phyloP scores from a whole-genome alignment of 35 echinoderm and acorn worm species.

The Ophioderma brevispina region DNA sequence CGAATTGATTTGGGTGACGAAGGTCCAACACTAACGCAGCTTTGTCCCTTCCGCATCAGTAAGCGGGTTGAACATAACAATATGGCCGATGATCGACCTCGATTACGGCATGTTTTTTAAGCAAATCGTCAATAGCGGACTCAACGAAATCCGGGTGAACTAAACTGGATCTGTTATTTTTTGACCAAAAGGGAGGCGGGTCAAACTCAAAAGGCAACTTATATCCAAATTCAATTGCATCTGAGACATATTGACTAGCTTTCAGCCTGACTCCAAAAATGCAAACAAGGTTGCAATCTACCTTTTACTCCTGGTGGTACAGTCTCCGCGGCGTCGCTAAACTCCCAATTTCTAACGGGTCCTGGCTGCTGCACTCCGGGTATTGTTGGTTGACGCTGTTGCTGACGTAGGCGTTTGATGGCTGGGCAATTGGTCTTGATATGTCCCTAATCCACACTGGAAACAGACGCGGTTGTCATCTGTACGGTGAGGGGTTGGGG shows the following conservation, averaged over 20 bases:
- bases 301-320: conserved; percentile 36
- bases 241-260: neutral
- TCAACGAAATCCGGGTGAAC: neutral
- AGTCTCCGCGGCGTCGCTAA: neutral
- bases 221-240: neutral
- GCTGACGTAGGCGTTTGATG: neutral
- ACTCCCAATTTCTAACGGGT: conserved; percentile 31
- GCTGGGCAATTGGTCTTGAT: conserved; percentile 12
- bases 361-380: neutral
- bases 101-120: neutral
- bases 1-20: conserved; percentile 35
- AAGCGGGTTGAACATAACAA: conserved; percentile 35
- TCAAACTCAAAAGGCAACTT: conserved; percentile 15
- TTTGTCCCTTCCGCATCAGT: conserved; percentile 38
- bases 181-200: neutral
- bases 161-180: conserved; percentile 26
- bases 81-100: neutral
- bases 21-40: conserved; percentile 27
- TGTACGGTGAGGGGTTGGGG: too few species aligned
- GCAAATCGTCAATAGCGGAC: conserved; percentile 6
- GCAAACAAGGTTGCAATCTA: conserved; percentile 32
- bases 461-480: conserved; percentile 39
- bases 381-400: neutral
- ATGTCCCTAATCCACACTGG: conserved; percentile 28
- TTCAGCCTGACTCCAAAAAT: conserved; percentile 21